Conservation (phyloP, 2,888 invertebrate genomes). For the Clostera curtula region DNA sequence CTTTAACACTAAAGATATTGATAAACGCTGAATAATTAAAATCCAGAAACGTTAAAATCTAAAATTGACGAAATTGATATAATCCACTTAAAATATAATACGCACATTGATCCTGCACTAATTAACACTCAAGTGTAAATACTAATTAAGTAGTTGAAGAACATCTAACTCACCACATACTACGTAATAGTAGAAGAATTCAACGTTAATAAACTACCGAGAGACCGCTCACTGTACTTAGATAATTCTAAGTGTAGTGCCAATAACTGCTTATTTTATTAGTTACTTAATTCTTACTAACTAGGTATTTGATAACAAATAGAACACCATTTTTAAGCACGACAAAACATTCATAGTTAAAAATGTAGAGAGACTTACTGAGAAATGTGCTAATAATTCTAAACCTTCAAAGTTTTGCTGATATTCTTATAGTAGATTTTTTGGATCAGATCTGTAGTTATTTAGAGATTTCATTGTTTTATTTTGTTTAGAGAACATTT, state of each 20-base stretch:
- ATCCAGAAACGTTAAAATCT: slow-evolving; percentile 64
- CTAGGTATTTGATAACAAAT: slow-evolving; percentile 76
- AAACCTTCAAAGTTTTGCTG: slow-evolving; percentile 58
- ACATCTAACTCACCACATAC: slow-evolving; percentile 35
- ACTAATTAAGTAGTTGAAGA: slow-evolving; percentile 27
- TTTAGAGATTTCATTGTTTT: slow-evolving; percentile 49
- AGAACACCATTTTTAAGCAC: slow-evolving; percentile 76
- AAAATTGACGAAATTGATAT: slow-evolving; percentile 75
- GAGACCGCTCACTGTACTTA: slow-evolving; percentile 30
- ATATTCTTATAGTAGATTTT: slow-evolving; percentile 54
- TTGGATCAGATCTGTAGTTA: slow-evolving; percentile 60
- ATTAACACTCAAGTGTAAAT: slow-evolving; percentile 22
- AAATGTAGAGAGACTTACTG: slow-evolving; percentile 76
- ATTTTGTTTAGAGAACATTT: slow-evolving; percentile 35
- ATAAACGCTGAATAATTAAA: slow-evolving; percentile 43
- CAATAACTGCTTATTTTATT: slow-evolving; percentile 72
- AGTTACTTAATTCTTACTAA: slow-evolving; percentile 69
- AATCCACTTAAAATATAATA: slow-evolving; percentile 63
- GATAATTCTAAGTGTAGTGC: slow-evolving; percentile 55
- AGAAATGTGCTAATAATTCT: slow-evolving; percentile 76
- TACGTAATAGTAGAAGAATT: slow-evolving; percentile 31
- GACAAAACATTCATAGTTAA: slow-evolving; percentile 77
- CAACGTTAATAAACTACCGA: slow-evolving; percentile 31
- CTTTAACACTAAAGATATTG: slow-evolving; percentile 20
- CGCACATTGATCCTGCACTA: slow-evolving; percentile 25